Evolutionary conservation across 2,888 invertebrate species (phyloP), one percentile per base, ranked within the genome.

Genomic region (Drepanosiphum platanoidis): DNA sequence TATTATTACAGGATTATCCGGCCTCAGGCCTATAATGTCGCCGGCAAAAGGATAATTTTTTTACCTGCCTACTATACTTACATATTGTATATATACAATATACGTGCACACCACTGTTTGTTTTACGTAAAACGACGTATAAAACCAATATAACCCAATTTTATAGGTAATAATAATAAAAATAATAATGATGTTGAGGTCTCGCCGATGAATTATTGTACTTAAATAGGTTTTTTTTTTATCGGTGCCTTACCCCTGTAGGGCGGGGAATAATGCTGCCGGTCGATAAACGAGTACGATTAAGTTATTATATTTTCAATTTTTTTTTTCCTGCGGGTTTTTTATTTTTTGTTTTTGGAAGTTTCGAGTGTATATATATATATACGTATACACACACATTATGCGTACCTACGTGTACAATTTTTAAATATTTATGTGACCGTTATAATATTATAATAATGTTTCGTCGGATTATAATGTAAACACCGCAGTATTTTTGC

Each of bases 61-160:
- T 70, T 80, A 52, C 70, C 80, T 58, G 70, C 68, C 9, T 4
- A 5, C n/a, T 18, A 1, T 68, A 39, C 42, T 3, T 42, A n/a
- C 27, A 13, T 13, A 52, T 22, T 13, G 34, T 74, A 22, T 46
- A 74, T 74, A 75, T 52, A n/a, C n/a, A n/a, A n/a, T 42, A 30
- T 32, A 77, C 70, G 34, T 27, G 11, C n/a, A 66, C 66, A 75
- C 83, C 83, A 66, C 66, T 75, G 83, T 83, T 83, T 83, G 83
- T 83, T 83, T 83, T 83, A 82, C 72, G 36, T 70, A n/a, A n/a
- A n/a, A 72, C 36, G 39, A 74, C n/a, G n/a, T 5, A 22, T 46
- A 75, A 83, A 75, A 75, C 74, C 75, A 83, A 83, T 83, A 83
- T 68, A 46, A 83, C 74, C 83, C 83, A 34, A 83, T 83, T 74